Evolutionary conservation across 1,140 invertebrate species (phyloP).

Genomic region (Bradynema listronoti): DNA sequence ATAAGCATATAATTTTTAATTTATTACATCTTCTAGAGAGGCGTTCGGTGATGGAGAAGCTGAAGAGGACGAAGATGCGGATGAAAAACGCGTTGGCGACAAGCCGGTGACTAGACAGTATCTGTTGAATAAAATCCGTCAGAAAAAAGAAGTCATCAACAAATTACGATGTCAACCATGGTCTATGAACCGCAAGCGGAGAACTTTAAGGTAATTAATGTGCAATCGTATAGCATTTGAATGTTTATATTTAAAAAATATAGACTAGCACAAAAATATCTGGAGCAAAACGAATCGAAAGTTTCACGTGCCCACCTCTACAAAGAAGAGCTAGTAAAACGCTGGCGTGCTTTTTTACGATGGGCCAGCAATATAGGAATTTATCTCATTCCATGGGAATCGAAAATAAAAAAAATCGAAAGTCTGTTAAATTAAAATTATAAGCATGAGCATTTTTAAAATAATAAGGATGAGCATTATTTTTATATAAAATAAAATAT

Average conservation of each 20-base stretch:
- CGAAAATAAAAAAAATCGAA: slow-evolving; percentile 89
- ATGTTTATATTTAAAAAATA: too few relatives aligned
- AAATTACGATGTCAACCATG: slow-evolving; percentile 72
- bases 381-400: slow-evolving; percentile 83
- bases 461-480: too few relatives aligned
- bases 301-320: slow-evolving; percentile 54
- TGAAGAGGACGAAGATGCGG: slow-evolving; percentile 46
- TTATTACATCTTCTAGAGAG: slow-evolving; percentile 7
- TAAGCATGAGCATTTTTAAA: too few relatives aligned
- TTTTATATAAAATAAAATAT: not conserved
- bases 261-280: slow-evolving; percentile 50
- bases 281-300: slow-evolving; percentile 44
- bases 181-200: slow-evolving; percentile 72
- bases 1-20: not conserved
- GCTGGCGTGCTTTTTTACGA: slow-evolving; percentile 70
- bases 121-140: slow-evolving; percentile 79
- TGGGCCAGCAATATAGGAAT: slow-evolving; percentile 78
- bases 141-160: slow-evolving; percentile 84
- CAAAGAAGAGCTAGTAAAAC: slow-evolving; percentile 59
- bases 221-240: too few relatives aligned
- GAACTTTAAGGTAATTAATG: slow-evolving; percentile 66
- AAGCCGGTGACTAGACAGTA: slow-evolving; percentile 66
- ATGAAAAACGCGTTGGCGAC: slow-evolving; percentile 21
- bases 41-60: slow-evolving; percentile 31
- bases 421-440: slow-evolving; percentile 65